These are phyloP conservation scores for Sarcophaga variegata DNA, from an alignment of 2,888 invertebrate genomes.

Conservation along the genomic window DNA sequence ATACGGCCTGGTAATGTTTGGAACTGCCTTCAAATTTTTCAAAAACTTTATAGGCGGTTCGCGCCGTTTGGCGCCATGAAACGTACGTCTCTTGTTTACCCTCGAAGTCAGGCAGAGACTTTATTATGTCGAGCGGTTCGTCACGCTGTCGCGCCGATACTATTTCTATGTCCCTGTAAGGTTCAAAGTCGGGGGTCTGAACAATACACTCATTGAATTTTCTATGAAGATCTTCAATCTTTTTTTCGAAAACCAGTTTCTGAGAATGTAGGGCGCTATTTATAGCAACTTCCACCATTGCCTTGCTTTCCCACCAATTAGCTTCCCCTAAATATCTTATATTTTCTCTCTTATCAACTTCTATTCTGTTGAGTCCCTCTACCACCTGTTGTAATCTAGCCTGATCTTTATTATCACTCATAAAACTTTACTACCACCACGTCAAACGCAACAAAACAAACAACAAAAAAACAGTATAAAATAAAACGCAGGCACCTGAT, in stretches of 20 bases:
- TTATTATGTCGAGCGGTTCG: neutral
- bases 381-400: too few relatives aligned
- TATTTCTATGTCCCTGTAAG: conserved; percentile 15
- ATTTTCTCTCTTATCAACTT: too few relatives aligned
- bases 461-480: too few relatives aligned
- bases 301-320: neutral
- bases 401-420: neutral
- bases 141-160: neutral
- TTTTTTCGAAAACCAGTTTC: conserved; percentile 3
- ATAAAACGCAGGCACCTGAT: too few relatives aligned
- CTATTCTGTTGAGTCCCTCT: too few relatives aligned
- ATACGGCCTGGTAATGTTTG: conserved; percentile 51
- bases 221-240: neutral
- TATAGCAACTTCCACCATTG: neutral
- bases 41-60: conserved; percentile 28
- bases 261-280: neutral
- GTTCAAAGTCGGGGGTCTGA: conserved; percentile 2
- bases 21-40: conserved; percentile 38
- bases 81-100: conserved; percentile 24
- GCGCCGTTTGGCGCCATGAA: conserved; percentile 40
- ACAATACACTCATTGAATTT: conserved; percentile 10
- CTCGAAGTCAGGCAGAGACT: conserved; percentile 17
- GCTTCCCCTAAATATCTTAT: too few relatives aligned
- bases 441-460: too few relatives aligned
- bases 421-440: neutral